phyloP scores from a whole-genome alignment of 2,888 invertebrate species.

The Lymantria monacha region DNA sequence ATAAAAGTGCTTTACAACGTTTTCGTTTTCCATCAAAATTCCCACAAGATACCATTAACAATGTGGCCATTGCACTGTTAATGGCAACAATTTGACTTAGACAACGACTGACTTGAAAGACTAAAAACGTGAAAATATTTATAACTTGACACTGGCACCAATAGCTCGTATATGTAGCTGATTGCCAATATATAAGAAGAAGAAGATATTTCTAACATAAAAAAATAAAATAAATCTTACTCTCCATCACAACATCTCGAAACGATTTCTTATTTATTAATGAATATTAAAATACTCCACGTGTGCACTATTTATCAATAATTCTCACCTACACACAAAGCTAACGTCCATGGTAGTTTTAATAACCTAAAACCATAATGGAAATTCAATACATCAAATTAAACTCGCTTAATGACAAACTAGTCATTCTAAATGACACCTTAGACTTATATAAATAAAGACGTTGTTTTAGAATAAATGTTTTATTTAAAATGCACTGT shows the following conservation, averaged over 20 bases:
- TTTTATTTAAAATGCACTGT: slow-evolving; percentile 24
- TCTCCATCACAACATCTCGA: background rate
- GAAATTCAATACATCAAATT: slow-evolving; percentile 36
- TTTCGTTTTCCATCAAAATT: too few relatives aligned
- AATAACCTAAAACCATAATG: slow-evolving; percentile 14
- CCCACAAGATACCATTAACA: too few relatives aligned
- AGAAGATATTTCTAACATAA: too few relatives aligned
- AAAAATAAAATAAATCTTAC: too few relatives aligned
- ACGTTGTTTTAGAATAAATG: slow-evolving; percentile 5
- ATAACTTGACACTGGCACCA: too few relatives aligned
- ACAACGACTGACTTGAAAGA: too few relatives aligned
- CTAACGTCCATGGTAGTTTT: slow-evolving; percentile 8
- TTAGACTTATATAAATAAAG: background rate
- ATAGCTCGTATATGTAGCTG: too few relatives aligned
- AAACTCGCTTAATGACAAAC: slow-evolving; percentile 23
- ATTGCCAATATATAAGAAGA: too few relatives aligned
- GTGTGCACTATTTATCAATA: background rate
- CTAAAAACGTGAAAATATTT: too few relatives aligned
- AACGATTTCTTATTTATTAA: background rate
- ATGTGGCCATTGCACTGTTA: too few relatives aligned
- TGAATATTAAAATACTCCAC: slow-evolving; percentile 3
- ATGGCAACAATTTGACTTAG: too few relatives aligned
- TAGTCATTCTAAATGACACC: slow-evolving; percentile 1
- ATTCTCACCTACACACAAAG: slow-evolving; percentile 4
- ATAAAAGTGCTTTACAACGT: too few relatives aligned